These are phyloP conservation scores for Amiota communis DNA, from an alignment of 2,888 invertebrate genomes.

Conservation along the genomic window DNA sequence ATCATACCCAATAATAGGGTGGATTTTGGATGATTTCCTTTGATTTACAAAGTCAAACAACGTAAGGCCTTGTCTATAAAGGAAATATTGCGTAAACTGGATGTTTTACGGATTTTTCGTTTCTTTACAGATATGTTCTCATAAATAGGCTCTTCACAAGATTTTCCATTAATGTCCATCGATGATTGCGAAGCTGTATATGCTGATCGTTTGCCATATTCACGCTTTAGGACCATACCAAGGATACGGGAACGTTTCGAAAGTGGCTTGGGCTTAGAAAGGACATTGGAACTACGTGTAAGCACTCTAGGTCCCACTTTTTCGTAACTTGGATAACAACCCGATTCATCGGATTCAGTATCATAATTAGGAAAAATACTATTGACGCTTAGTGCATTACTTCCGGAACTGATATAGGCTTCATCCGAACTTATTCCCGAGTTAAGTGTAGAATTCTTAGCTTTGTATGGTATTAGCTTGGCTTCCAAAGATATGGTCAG, in stretches of 20 bases:
- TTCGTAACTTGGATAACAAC: constrained; percentile 29
- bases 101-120: constrained; percentile 38
- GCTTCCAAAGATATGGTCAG: constrained; percentile 50
- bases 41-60: constrained; percentile 61
- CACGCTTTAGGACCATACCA: constrained; percentile 59
- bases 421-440: constrained; percentile 41
- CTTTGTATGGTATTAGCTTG: constrained; percentile 49
- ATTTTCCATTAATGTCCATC: constrained; percentile 33
- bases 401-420: constrained; percentile 50
- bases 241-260: constrained; percentile 60
- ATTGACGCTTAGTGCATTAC: constrained; percentile 45
- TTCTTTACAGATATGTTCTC: constrained; percentile 32
- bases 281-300: constrained; percentile 44
- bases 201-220: constrained; percentile 43
- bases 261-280: constrained; percentile 47
- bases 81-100: constrained; percentile 40
- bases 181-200: too few species aligned
- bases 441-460: too few species aligned
- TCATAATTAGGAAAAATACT: constrained; percentile 38
- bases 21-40: too few species aligned
- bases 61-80: constrained; percentile 65
- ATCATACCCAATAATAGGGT: too few species aligned
- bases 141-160: constrained; percentile 39
- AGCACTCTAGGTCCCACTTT: constrained; percentile 38
- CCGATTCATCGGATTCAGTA: constrained; percentile 46